These are phyloP conservation scores for Lithobates sylvaticus DNA, from an alignment of 2,797 vertebrate genomes.

Conservation along the genomic window DNA sequence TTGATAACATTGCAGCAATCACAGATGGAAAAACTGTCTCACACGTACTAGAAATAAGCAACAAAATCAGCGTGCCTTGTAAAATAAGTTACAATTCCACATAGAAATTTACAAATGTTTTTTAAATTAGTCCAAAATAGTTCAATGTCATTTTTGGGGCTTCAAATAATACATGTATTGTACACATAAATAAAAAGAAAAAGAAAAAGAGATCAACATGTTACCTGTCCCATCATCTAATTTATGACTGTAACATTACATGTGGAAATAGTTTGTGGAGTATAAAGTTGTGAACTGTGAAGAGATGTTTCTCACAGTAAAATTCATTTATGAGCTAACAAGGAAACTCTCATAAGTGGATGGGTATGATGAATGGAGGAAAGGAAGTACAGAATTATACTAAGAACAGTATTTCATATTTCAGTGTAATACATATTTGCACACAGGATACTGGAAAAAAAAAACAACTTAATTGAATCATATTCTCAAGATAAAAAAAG, in stretches of 20 bases:
- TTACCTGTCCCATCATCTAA: slow-evolving; percentile 20
- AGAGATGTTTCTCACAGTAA: slow-evolving; percentile 39
- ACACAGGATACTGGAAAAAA: neutral
- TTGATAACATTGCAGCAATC: too few relatives aligned
- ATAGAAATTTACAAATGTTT: too few relatives aligned
- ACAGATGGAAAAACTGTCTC: too few relatives aligned
- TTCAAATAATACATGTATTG: neutral
- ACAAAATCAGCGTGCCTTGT: too few relatives aligned
- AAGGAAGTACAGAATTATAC: neutral
- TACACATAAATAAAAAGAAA: neutral
- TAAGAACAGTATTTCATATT: neutral
- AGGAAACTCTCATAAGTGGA: neutral
- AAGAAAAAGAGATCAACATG: slow-evolving; percentile 17
- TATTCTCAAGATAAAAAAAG: neutral
- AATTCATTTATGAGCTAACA: slow-evolving; percentile 31
- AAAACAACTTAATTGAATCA: neutral
- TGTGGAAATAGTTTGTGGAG: slow-evolving; percentile 22
- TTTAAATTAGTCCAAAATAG: neutral
- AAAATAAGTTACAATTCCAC: too few relatives aligned
- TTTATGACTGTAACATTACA: slow-evolving; percentile 28
- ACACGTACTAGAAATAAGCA: too few relatives aligned
- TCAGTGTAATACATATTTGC: neutral
- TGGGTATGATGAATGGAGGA: neutral
- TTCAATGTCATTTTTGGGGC: neutral
- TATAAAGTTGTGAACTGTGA: slow-evolving; percentile 11